These are phyloP conservation scores for Origma solitaria DNA, from an alignment of 2,113 vertebrate genomes.

Conservation along the genomic window DNA sequence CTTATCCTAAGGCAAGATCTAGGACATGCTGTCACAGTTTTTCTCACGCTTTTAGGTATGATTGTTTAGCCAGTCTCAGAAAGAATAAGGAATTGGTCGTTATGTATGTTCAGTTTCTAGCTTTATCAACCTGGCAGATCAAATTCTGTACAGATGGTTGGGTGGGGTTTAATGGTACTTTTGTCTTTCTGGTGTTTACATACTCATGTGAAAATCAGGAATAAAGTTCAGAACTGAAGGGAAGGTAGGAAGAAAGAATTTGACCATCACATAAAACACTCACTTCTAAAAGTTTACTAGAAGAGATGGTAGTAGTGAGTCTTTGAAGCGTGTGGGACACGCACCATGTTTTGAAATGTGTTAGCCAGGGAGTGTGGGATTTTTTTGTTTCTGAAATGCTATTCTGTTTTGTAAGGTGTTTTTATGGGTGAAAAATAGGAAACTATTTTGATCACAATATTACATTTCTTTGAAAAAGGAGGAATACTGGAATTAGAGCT, in stretches of 20 bases:
- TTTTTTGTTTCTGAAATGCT: neutral
- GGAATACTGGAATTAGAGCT: neutral
- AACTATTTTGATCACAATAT: neutral
- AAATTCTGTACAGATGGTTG: neutral
- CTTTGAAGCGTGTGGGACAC: neutral
- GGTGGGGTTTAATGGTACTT: neutral
- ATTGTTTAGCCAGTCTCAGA: neutral
- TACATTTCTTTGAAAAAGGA: neutral
- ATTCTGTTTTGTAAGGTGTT: neutral
- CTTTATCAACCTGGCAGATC: neutral
- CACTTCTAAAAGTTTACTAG: neutral
- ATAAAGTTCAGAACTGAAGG: neutral
- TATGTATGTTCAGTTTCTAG: neutral
- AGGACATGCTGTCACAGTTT: neutral
- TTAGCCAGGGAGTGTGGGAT: neutral
- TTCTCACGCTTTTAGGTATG: neutral
- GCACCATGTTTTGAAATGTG: neutral
- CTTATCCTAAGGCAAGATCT: slow-evolving; percentile 43
- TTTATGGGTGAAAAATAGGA: neutral
- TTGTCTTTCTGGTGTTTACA: neutral
- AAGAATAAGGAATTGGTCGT: neutral
- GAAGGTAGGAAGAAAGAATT: neutral
- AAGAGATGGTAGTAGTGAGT: neutral
- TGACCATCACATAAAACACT: neutral
- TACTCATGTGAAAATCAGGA: neutral